phyloP scores from a whole-genome alignment of 2,888 invertebrate species.

The Metopia argyrocephala region DNA sequence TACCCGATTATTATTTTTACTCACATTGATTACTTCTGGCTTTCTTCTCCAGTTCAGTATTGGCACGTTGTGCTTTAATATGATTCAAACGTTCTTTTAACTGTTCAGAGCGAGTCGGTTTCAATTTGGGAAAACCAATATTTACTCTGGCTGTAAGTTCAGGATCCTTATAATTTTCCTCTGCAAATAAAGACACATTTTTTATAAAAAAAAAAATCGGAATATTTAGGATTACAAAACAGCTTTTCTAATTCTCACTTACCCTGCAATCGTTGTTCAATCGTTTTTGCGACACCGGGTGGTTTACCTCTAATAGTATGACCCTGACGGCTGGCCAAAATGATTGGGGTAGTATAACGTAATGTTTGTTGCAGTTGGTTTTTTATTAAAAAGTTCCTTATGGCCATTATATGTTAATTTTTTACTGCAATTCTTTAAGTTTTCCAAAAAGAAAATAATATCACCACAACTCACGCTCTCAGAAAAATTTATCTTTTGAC shows the following conservation, averaged over 20 bases:
- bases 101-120: slow-evolving; percentile 75
- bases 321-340: slow-evolving; percentile 73
- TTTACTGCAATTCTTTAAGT: slow-evolving; percentile 11
- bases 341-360: slow-evolving; percentile 62
- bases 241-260: slow-evolving; percentile 70
- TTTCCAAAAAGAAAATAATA: neutral
- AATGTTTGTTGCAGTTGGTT: slow-evolving; percentile 65
- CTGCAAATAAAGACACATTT: slow-evolving; percentile 58
- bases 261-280: slow-evolving; percentile 86
- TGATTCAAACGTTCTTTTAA: slow-evolving; percentile 80
- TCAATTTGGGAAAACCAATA: slow-evolving; percentile 82
- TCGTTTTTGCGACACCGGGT: slow-evolving; percentile 83
- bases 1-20: slow-evolving; percentile 66
- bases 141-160: slow-evolving; percentile 81
- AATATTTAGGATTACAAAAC: slow-evolving; percentile 68
- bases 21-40: slow-evolving; percentile 82
- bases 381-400: slow-evolving; percentile 73
- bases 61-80: slow-evolving; percentile 80
- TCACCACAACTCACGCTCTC: neutral
- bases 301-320: slow-evolving; percentile 86
- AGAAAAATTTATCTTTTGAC: neutral
- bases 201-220: neutral
- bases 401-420: slow-evolving; percentile 69
- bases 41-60: slow-evolving; percentile 82
- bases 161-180: slow-evolving; percentile 79